These are phyloP conservation scores for Drosophila fuyamai DNA, from an alignment of 1,140 invertebrate genomes.

Conservation along the genomic window DNA sequence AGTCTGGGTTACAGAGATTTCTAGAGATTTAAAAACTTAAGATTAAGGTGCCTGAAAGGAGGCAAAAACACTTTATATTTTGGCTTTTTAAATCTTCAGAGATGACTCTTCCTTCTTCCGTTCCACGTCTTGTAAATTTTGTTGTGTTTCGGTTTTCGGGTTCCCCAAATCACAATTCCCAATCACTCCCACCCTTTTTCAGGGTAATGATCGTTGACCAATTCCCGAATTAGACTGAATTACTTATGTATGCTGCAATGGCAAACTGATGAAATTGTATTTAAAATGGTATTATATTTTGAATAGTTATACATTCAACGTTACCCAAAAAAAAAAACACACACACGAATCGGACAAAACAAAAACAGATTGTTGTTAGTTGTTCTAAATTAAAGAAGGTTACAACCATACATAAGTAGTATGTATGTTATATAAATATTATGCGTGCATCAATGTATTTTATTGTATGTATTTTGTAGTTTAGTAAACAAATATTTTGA, in stretches of 20 bases:
- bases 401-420: slow-evolving; percentile 44
- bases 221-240: slow-evolving; percentile 82
- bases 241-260: slow-evolving; percentile 59
- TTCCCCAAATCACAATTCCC: slow-evolving; percentile 9
- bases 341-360: slow-evolving; percentile 18
- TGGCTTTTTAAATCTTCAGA: slow-evolving; percentile 2
- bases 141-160: slow-evolving; percentile 44
- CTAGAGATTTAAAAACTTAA: slow-evolving; percentile 18
- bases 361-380: slow-evolving; percentile 63
- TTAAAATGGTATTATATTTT: slow-evolving; percentile 78
- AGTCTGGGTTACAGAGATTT: not conserved
- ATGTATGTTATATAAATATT: slow-evolving; percentile 42
- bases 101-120: slow-evolving; percentile 1
- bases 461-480: slow-evolving; percentile 73
- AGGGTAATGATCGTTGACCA: slow-evolving; percentile 68
- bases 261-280: slow-evolving; percentile 56
- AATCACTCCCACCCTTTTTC: slow-evolving; percentile 15
- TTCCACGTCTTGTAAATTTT: slow-evolving; percentile 25
- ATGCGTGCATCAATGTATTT: slow-evolving; percentile 57
- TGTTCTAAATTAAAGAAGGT: slow-evolving; percentile 55
- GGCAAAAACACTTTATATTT: slow-evolving; percentile 5
- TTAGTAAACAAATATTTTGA: slow-evolving; percentile 77
- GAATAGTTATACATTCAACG: slow-evolving; percentile 62
- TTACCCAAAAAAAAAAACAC: slow-evolving; percentile 17
- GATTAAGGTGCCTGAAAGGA: slow-evolving; percentile 1